Base-by-base conservation (phyloP, 2,888 invertebrate species). In the Achlya flavicornis region DNA sequence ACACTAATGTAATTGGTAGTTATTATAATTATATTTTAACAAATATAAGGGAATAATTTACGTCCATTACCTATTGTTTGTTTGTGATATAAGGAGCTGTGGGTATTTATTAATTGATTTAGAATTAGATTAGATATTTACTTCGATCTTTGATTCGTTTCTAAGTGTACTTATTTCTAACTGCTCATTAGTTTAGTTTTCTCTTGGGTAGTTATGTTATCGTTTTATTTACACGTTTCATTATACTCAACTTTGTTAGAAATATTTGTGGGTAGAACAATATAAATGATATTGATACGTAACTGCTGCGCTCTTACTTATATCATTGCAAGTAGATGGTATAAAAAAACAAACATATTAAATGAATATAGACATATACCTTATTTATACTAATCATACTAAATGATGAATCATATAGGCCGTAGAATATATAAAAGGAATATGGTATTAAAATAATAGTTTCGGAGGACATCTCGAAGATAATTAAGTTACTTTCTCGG, bases 31-130 rank as follows among this genome's bases (percentile, higher is more conserved):
- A 61, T 57, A 57, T 53, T 4, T 58, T 46, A 53, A 43, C 57
- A 16, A 59, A 43, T 60, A 26, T 32, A 38, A 46, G 32, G 46
- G 63, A 63, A 11, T 35, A 12, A 19, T 33, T 33, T 19, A 41
- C 32, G 12, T 16, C 16, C n/a, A 48, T 11, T 33, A 53, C 33
- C 16, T 61, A 57, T 35, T 12, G 60, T 53, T 53, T 53, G 53
- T 53, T 16, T 53, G 53, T 53, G 53, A 53, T 53, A 53, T 53
- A 53, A 19, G 19, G 53, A 53, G 53, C 53, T 53, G 53, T 53
- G 53, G 19, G 53, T 53, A 53, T 53, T 10, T 10, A 53, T 53
- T 53, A 53, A 53, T 19, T 53, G 53, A 53, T 19, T 53, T 19
- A 53, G 10, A 53, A 53, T 53, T 53, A 53, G 53, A 53, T 19